phyloP scores from a whole-genome alignment of 2,113 vertebrate genomes.

The Varanus komodoensis region DNA sequence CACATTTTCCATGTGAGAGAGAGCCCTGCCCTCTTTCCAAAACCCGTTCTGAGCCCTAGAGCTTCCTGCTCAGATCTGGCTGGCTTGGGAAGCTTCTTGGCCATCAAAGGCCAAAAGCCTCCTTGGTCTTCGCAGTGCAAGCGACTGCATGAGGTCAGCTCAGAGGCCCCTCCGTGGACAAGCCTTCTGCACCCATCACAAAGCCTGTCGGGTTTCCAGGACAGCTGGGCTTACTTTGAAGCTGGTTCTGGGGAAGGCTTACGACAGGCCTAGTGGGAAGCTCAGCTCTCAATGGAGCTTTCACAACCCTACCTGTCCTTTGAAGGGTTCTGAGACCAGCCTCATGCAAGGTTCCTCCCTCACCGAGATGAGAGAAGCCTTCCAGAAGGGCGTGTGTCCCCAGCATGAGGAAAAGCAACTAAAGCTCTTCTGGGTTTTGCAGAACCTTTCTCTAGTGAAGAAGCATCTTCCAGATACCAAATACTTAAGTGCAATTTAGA shows the following conservation, averaged over 20 bases:
- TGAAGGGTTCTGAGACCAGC: background rate
- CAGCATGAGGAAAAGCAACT: background rate
- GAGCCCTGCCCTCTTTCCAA: background rate
- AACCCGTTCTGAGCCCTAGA: background rate
- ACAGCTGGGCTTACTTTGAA: background rate
- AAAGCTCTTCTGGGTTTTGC: background rate
- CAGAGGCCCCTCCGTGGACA: background rate
- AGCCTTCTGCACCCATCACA: background rate
- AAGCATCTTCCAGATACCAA: background rate
- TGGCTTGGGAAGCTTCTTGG: background rate
- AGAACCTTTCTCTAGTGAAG: background rate
- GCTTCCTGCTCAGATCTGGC: background rate
- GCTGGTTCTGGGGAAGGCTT: background rate
- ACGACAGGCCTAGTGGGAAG: no score
- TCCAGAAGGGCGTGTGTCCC: no score
- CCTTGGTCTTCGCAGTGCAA: background rate
- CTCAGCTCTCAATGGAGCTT: background rate
- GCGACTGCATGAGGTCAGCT: background rate
- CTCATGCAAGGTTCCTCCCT: fast-evolving
- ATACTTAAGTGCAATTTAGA: background rate
- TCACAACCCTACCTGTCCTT: no score
- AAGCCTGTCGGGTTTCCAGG: background rate
- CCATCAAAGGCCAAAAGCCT: background rate
- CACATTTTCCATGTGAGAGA: background rate
- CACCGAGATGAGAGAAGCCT: background rate